Conservation (phyloP, 2,888 invertebrate species). For the Arge pagana region DNA sequence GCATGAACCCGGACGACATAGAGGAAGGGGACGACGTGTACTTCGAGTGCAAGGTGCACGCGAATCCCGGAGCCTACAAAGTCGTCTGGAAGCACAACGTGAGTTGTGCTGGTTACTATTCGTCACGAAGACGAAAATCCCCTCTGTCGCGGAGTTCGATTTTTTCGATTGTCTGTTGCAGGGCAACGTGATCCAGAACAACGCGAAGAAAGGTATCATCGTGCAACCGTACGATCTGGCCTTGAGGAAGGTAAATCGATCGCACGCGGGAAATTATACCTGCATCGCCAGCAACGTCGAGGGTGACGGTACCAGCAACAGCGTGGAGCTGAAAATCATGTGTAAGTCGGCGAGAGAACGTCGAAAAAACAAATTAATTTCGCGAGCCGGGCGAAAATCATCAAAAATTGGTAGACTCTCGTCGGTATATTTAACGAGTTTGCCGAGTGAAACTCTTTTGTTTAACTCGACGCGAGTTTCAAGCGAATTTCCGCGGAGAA, state of each 20-base stretch:
- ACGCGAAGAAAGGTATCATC: conserved; percentile 84
- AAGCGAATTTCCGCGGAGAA: no score
- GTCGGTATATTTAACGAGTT: no score
- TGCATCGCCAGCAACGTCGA: conserved; percentile 91
- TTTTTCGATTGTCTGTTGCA: conserved; percentile 59
- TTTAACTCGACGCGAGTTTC: no score
- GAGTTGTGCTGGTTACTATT: no score
- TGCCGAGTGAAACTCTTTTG: no score
- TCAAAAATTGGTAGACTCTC: no score
- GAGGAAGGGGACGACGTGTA: conserved; percentile 82
- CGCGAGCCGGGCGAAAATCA: background rate
- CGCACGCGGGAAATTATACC: conserved; percentile 84
- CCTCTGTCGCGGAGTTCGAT: background rate
- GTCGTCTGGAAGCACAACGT: conserved; percentile 82
- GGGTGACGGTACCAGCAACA: conserved; percentile 84
- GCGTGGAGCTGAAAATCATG: conserved; percentile 83
- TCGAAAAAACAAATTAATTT: conserved; percentile 10
- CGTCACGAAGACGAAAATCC: background rate
- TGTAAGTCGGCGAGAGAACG: conserved; percentile 69
- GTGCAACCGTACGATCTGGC: conserved; percentile 83
- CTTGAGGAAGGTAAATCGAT: conserved; percentile 77
- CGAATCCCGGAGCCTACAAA: conserved; percentile 79
- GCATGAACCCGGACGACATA: conserved; percentile 78
- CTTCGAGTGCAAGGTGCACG: conserved; percentile 78
- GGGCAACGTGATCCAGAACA: conserved; percentile 85